A percentile compares a stretch with the other conserved stretches of the same genome.
Conservation (phyloP, 2,888 invertebrate species). For the Germaria angustata region DNA sequence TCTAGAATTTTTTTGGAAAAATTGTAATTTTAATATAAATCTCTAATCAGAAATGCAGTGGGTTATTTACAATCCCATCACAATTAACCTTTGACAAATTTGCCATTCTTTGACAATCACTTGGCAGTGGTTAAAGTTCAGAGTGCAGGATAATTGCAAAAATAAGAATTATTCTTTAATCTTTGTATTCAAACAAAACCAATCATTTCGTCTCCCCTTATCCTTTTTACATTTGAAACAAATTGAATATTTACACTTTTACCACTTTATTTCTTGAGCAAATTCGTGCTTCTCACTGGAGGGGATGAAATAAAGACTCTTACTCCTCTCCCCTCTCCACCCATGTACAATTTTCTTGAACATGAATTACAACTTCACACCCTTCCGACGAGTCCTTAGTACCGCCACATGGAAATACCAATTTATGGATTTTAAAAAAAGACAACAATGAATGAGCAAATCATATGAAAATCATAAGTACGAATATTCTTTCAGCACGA, state of each 20-base stretch:
- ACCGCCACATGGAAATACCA: constrained; percentile 2
- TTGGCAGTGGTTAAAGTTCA: constrained; percentile 49
- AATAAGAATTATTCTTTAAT: constrained; percentile 65
- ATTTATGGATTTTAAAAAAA: constrained; percentile 31
- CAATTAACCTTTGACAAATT: constrained; percentile 53
- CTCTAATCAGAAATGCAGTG: neutral
- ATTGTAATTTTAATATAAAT: no score
- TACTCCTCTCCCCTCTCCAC: neutral
- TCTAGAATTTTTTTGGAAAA: no score
- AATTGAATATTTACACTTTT: constrained; percentile 55
- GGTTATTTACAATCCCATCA: constrained; percentile 9
- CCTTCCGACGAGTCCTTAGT: constrained; percentile 5
- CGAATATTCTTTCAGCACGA: constrained; percentile 58
- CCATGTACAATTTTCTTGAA: neutral
- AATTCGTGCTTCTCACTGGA: neutral
- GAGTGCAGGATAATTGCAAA: constrained; percentile 54
- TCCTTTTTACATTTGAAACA: neutral
- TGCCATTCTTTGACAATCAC: constrained; percentile 41
- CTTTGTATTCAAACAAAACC: constrained; percentile 39
- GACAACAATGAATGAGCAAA: constrained; percentile 63
- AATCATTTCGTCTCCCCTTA: constrained; percentile 18
- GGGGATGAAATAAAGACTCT: constrained; percentile 36
- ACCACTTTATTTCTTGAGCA: constrained; percentile 4
- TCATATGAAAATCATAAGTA: constrained; percentile 54
- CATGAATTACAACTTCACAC: constrained; percentile 52